These are phyloP conservation scores for Bombyx mori DNA, from an alignment of 1,140 invertebrate species.

Conservation along the genomic window DNA sequence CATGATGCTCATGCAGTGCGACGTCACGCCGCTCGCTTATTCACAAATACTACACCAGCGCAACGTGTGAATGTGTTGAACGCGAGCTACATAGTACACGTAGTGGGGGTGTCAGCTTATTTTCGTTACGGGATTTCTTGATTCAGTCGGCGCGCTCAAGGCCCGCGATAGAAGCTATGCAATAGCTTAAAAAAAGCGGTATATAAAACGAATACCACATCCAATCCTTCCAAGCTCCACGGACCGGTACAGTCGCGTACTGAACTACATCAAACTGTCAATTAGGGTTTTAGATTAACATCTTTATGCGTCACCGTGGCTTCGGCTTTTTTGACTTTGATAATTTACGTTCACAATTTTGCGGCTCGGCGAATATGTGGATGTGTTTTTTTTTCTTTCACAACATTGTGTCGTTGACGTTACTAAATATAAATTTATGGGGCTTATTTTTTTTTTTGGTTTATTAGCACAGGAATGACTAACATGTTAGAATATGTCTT, in stretches of 20 bases:
- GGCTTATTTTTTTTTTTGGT: background rate
- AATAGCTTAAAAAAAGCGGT: no score
- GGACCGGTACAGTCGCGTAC: slow-evolving; percentile 20
- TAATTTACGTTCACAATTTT: slow-evolving; percentile 14
- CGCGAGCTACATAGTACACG: no score
- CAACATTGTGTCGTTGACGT: no score
- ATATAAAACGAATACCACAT: slow-evolving; percentile 4
- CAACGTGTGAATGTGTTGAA: no score
- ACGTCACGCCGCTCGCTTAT: no score
- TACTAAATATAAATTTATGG: background rate
- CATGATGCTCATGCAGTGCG: no score
- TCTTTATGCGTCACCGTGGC: slow-evolving; percentile 10
- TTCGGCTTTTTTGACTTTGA: slow-evolving; percentile 3
- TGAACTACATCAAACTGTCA: slow-evolving; percentile 38
- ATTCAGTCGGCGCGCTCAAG: no score
- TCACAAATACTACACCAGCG: no score
- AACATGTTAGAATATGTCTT: background rate
- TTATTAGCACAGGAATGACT: background rate
- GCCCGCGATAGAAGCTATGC: no score
- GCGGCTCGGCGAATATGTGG: background rate
- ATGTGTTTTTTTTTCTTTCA: background rate
- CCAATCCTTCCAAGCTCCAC: slow-evolving; percentile 7
- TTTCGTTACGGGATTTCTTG: no score
- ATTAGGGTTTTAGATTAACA: slow-evolving; percentile 33
- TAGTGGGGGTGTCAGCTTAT: no score